Conservation (phyloP, 2,797 vertebrate species). For the Selene dorsalis region DNA sequence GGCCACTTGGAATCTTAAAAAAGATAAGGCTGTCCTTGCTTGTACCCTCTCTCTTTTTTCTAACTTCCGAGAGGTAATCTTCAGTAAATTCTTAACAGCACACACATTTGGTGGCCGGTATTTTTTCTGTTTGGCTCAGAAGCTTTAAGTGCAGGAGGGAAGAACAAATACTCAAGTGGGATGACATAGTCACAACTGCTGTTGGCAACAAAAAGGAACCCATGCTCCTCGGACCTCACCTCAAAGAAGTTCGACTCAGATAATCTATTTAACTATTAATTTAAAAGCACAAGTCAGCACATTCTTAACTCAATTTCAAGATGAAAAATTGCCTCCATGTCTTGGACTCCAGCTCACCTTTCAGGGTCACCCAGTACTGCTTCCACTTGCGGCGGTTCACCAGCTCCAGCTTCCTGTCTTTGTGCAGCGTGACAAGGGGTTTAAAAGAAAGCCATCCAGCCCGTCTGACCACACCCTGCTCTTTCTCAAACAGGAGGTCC, state of each 20-base stretch:
- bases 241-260: slow-evolving; percentile 6
- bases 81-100: slow-evolving; percentile 21
- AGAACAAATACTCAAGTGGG: slow-evolving; percentile 24
- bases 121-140: slow-evolving; percentile 2
- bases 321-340: neutral
- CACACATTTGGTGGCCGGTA: slow-evolving; percentile 1
- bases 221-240: slow-evolving; percentile 33
- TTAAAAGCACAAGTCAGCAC: slow-evolving; percentile 35
- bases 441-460: slow-evolving; percentile 97
- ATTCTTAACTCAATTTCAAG: slow-evolving; percentile 28
- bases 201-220: slow-evolving; percentile 23
- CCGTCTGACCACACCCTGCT: slow-evolving; percentile 94
- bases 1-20: slow-evolving; percentile 2
- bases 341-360: slow-evolving; percentile 84
- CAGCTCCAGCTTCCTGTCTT: slow-evolving; percentile 94
- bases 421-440: slow-evolving; percentile 92
- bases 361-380: slow-evolving; percentile 95
- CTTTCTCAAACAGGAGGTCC: slow-evolving; percentile 93
- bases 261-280: slow-evolving; percentile 40
- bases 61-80: neutral
- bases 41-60: slow-evolving; percentile 6
- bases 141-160: slow-evolving; percentile 11
- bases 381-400: slow-evolving; percentile 93
- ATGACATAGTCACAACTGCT: neutral
- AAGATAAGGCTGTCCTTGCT: neutral